Percentiles rank a stretch among this genome's conserved stretches.
Evolutionary conservation across 2,888 invertebrate genomes (phyloP).

Genomic region (Callyntrura sp.): DNA sequence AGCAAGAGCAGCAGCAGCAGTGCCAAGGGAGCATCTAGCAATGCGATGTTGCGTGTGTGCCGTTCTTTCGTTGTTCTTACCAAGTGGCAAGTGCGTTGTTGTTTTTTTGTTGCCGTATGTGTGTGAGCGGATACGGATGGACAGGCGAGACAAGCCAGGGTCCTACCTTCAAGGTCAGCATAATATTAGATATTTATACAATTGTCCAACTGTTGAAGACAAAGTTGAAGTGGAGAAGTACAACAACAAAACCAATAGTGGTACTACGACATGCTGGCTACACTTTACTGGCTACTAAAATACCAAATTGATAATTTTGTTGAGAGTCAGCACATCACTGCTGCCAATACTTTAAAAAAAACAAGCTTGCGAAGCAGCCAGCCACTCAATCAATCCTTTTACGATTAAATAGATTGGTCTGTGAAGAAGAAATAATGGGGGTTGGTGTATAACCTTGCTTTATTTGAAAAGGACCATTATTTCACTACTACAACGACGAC

Average conservation of each 20-base stretch:
- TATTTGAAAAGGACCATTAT: constrained; percentile 61
- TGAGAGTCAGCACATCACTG: not conserved
- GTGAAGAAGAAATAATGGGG: not conserved
- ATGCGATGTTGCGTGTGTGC: constrained; percentile 27
- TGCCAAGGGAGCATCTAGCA: not conserved
- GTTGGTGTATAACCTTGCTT: constrained; percentile 44
- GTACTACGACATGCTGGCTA: not conserved
- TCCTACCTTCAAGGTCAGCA: constrained; percentile 68
- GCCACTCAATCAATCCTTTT: constrained; percentile 51
- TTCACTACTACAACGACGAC: constrained; percentile 10
- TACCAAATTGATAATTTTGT: constrained; percentile 33
- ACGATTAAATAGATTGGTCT: constrained; percentile 41
- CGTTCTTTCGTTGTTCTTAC: not conserved
- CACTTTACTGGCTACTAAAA: not conserved
- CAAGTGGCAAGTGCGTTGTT: constrained; percentile 17
- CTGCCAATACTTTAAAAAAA: not conserved
- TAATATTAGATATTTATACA: constrained; percentile 4
- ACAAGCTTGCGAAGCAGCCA: not conserved
- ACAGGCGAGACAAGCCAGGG: constrained; percentile 76
- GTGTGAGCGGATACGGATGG: constrained; percentile 75
- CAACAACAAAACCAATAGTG: constrained; percentile 1
- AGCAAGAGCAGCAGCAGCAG: not conserved
- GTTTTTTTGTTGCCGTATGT: not conserved
- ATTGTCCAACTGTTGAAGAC: not conserved
- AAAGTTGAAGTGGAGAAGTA: not conserved